Conservation (phyloP, 1,140 invertebrate species). For the Drosophila ambigua region DNA sequence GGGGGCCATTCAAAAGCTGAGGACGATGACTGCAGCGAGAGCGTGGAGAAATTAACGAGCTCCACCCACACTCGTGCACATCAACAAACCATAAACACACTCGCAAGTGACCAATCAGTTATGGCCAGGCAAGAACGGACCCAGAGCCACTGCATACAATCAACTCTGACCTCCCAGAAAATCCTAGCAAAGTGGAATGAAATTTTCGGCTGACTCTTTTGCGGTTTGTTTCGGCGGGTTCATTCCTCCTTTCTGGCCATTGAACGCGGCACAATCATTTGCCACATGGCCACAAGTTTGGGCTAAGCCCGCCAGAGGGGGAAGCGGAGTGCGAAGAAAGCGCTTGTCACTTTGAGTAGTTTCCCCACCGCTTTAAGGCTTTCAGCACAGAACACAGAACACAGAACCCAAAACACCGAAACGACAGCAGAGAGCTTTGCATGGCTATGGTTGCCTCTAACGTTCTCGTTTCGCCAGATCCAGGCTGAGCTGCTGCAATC, state of each 20-base stretch:
- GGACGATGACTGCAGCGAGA: slow-evolving; percentile 56
- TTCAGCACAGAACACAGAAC: slow-evolving; percentile 1
- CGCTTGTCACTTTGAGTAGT: slow-evolving; percentile 25
- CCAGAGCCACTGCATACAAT: slow-evolving; percentile 70
- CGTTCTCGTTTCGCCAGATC: background rate
- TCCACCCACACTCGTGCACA: background rate
- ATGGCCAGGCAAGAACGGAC: slow-evolving; percentile 46
- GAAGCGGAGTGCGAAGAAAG: slow-evolving; percentile 12
- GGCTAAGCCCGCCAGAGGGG: slow-evolving; percentile 11
- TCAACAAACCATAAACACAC: slow-evolving; percentile 1
- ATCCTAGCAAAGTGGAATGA: slow-evolving; percentile 31
- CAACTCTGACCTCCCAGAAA: slow-evolving; percentile 64
- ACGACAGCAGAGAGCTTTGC: background rate
- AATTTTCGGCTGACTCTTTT: slow-evolving; percentile 30
- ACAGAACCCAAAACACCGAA: background rate
- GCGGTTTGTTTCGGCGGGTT: slow-evolving; percentile 43
- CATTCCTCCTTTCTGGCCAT: slow-evolving; percentile 60
- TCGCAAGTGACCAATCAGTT: slow-evolving; percentile 70
- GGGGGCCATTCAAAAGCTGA: slow-evolving; percentile 42
- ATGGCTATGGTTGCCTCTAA: background rate
- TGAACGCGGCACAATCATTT: slow-evolving; percentile 64
- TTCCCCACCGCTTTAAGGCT: slow-evolving; percentile 21
- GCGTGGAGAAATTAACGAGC: slow-evolving; percentile 68
- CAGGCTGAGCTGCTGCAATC: slow-evolving; percentile 19
- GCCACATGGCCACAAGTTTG: slow-evolving; percentile 49